Conservation (phyloP, 1,140 invertebrate species). For the Nomia melanderi region DNA sequence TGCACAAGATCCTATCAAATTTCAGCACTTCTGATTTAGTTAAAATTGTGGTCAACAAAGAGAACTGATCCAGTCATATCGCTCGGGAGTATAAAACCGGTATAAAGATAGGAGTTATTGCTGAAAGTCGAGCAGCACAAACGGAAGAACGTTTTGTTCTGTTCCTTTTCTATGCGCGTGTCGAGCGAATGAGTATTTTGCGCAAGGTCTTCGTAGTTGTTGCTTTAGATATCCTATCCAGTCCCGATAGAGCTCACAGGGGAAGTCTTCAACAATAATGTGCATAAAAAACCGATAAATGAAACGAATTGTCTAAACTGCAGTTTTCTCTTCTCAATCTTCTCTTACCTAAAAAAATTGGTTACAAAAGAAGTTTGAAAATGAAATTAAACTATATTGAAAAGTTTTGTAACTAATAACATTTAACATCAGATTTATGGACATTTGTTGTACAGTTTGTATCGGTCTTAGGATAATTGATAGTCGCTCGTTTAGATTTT, state of each 20-base stretch:
- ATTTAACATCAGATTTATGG: too few species aligned
- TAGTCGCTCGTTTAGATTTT: too few species aligned
- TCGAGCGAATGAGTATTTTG: not conserved
- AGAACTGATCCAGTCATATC: constrained; percentile 21
- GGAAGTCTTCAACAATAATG: not conserved
- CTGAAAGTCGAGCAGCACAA: constrained; percentile 12
- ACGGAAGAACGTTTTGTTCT: not conserved
- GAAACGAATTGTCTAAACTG: too few species aligned
- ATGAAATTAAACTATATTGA: too few species aligned
- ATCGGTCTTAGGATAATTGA: too few species aligned
- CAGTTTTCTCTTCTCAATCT: too few species aligned
- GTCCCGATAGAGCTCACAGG: not conserved
- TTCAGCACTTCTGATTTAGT: constrained; percentile 2
- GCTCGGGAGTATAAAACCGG: constrained; percentile 19
- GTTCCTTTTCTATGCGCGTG: not conserved
- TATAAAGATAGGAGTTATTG: constrained; percentile 23
- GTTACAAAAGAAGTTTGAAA: too few species aligned
- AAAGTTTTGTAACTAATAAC: too few species aligned
- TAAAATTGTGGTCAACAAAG: constrained; percentile 21
- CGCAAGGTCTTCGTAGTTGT: not conserved
- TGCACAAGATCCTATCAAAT: constrained; percentile 16
- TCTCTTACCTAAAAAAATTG: too few species aligned
- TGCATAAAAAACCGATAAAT: too few species aligned
- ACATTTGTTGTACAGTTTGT: too few species aligned
- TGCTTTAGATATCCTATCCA: not conserved